Base-by-base conservation (phyloP, 2,113 vertebrate species). In the Neogale vison region DNA sequence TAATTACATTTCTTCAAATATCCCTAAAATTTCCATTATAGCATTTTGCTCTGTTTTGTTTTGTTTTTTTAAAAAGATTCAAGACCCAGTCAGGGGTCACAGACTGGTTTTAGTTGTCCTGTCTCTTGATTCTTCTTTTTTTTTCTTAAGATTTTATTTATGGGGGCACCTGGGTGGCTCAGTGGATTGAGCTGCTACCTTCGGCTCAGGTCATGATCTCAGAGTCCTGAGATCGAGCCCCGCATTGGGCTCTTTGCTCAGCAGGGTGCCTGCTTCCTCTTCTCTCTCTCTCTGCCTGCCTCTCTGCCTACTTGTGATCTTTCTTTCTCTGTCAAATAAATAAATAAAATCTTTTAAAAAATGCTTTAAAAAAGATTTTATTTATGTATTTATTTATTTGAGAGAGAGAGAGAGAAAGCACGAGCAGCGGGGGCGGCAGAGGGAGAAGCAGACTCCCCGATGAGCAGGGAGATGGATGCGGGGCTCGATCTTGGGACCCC, bases 1-100 rank as follows among this genome's bases (percentile, higher is more conserved):
- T 92, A 90, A 69, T 95, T 93, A 67, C 69, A 81, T 93, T 90
- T 93, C 89, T 77, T 81, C 87, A 67, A 89, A 87, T 77, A 61
- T 26, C 50, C 45, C 77, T 72, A 84, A 29, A 84, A 50, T 96
- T 94, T 95, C 88, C 88, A 88, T 87, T 94, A 90, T 52, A 90
- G 67, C 83, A 5, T 63, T 61, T 31, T 63, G 20, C 29, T 63
- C 29, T 10, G 24, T 61, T 63, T 63, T 29, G 15, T 52, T 52
- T 52, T 52, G 3, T 65, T 65, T 87, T 42, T 47, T 47, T 9
- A 39, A 91, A 36, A 15, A 69, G 34, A 69, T 69, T 88, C 88
- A n/a, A n/a, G 88, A 76, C 55, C 89, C 57, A 83, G 7, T 92
- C 21, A 59, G 67, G 39, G n/a, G 69, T 83, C 57, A 92, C 65